Conservation (phyloP, 2,797 vertebrate species). For the Takifugu ocellatus region DNA sequence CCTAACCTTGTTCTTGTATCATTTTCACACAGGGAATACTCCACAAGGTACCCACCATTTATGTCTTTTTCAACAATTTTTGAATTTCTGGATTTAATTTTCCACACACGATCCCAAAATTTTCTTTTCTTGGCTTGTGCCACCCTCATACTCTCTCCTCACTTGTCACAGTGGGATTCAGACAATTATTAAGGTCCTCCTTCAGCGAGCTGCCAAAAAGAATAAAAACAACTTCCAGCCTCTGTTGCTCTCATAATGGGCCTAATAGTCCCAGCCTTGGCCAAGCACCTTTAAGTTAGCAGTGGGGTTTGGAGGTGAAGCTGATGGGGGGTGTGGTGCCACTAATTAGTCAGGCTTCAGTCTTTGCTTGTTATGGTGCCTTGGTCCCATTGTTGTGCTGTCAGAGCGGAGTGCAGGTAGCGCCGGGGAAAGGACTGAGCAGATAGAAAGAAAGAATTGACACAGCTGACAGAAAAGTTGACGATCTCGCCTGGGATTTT, state of each 20-base stretch:
- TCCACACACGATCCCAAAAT: slow-evolving; percentile 30
- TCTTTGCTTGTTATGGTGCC: slow-evolving; percentile 58
- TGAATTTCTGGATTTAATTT: slow-evolving; percentile 29
- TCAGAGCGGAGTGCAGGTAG: slow-evolving; percentile 40
- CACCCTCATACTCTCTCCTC: slow-evolving; percentile 43
- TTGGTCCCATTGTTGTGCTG: slow-evolving; percentile 67
- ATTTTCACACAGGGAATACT: slow-evolving; percentile 29
- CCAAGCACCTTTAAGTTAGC: slow-evolving; percentile 45
- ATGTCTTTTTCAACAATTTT: slow-evolving; percentile 2
- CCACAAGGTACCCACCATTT: slow-evolving; percentile 2
- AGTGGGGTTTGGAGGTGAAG: slow-evolving; percentile 32
- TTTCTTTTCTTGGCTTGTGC: slow-evolving; percentile 48
- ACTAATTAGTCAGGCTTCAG: slow-evolving; percentile 65
- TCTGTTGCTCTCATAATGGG: slow-evolving; percentile 45
- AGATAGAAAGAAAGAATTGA: slow-evolving; percentile 25
- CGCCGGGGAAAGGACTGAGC: slow-evolving; percentile 35
- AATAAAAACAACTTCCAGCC: slow-evolving; percentile 48
- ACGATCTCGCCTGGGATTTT: slow-evolving; percentile 45
- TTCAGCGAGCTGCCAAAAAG: slow-evolving; percentile 56
- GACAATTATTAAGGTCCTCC: slow-evolving; percentile 67
- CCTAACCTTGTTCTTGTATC: slow-evolving; percentile 32
- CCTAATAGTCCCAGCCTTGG: slow-evolving; percentile 27
- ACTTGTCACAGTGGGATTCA: slow-evolving; percentile 62
- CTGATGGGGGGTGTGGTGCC: slow-evolving; percentile 11
- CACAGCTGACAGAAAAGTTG: slow-evolving; percentile 25